These are phyloP conservation scores for Diarsia rubi DNA, from an alignment of 2,888 invertebrate genomes.

Conservation along the genomic window DNA sequence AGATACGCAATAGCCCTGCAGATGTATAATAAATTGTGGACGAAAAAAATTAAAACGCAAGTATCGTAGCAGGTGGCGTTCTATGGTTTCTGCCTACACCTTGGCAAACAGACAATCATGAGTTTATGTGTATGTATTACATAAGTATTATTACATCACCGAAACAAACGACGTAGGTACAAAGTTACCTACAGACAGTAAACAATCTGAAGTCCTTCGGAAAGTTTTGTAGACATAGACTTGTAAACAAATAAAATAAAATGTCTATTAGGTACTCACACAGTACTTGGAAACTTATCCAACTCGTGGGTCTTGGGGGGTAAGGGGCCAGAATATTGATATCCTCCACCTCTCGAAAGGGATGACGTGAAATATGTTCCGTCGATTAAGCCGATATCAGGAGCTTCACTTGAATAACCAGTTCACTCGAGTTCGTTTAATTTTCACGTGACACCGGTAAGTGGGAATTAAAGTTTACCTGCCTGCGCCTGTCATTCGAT, in stretches of 20 bases:
- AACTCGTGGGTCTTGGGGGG: slow-evolving; percentile 12
- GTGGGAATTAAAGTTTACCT: neutral
- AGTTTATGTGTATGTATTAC: neutral
- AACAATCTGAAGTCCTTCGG: slow-evolving; percentile 14
- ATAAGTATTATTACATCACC: neutral
- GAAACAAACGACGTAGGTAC: neutral
- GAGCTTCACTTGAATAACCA: neutral
- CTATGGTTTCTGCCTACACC: too few relatives aligned
- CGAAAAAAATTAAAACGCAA: too few relatives aligned
- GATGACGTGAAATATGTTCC: slow-evolving; percentile 8
- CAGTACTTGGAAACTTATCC: slow-evolving; percentile 46
- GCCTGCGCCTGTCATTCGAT: neutral
- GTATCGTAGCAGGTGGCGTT: too few relatives aligned
- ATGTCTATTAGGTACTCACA: slow-evolving; percentile 34
- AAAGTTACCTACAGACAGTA: slow-evolving; percentile 8
- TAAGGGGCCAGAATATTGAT: slow-evolving; percentile 31
- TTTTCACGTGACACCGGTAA: neutral
- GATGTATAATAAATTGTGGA: too few relatives aligned
- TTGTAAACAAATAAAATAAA: slow-evolving; percentile 45
- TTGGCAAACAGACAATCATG: too few relatives aligned
- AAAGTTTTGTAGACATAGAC: slow-evolving; percentile 38
- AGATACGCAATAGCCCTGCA: too few relatives aligned
- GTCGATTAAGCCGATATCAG: slow-evolving; percentile 16
- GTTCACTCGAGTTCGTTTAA: neutral
- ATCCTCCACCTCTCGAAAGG: neutral